A percentile compares a stretch with the other conserved stretches of the same genome.
These are phyloP conservation scores for Gobionotothen gibberifrons DNA, from an alignment of 2,797 vertebrate species.

Conservation along the genomic window DNA sequence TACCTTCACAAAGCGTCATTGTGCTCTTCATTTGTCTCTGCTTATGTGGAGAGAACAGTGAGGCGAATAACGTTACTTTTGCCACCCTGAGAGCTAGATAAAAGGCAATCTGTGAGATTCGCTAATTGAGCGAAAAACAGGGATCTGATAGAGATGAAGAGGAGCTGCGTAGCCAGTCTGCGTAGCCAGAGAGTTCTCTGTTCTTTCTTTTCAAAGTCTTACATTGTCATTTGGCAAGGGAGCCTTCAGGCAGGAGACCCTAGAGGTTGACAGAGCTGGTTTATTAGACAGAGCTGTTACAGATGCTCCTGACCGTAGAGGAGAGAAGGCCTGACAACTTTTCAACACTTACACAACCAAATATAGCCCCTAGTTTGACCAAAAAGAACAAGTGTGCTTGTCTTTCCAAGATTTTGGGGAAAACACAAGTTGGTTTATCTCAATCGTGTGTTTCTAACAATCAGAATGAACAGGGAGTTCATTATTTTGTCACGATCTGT, in stretches of 20 bases:
- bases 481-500: neutral
- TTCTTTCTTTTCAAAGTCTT: constrained; percentile 63
- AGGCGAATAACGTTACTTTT: constrained; percentile 76
- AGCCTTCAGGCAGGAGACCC: constrained; percentile 67
- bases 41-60: constrained; percentile 70
- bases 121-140: constrained; percentile 72
- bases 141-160: constrained; percentile 66
- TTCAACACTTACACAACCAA: constrained; percentile 45
- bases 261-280: constrained; percentile 49
- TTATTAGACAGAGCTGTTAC: constrained; percentile 72
- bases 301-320: constrained; percentile 68
- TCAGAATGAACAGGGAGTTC: constrained; percentile 24
- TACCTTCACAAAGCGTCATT: constrained; percentile 73
- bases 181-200: constrained; percentile 41
- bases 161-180: constrained; percentile 42
- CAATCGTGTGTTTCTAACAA: constrained; percentile 29
- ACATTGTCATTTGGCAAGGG: constrained; percentile 51
- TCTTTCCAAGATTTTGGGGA: constrained; percentile 18
- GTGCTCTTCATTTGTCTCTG: constrained; percentile 69
- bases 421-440: constrained; percentile 36
- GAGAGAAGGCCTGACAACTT: constrained; percentile 50
- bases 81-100: constrained; percentile 70
- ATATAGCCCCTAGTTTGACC: constrained; percentile 41
- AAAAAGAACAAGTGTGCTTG: constrained; percentile 32
- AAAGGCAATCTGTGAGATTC: constrained; percentile 72